phyloP scores from a whole-genome alignment of 2,113 vertebrate species.

The Benitochromis conjunctus region DNA sequence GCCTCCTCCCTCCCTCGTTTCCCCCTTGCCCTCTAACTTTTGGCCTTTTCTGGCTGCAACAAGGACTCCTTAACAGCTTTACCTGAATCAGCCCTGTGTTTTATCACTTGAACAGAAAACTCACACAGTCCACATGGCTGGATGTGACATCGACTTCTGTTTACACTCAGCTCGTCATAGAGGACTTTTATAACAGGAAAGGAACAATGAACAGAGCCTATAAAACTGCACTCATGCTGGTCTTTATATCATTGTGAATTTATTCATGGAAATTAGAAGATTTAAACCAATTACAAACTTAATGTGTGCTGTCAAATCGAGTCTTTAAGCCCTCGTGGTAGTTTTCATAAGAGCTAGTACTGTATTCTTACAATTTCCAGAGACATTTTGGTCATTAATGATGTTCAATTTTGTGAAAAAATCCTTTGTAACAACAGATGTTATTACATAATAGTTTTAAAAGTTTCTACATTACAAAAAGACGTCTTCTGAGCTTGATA shows the following conservation, averaged over 20 bases:
- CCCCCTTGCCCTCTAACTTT: background rate
- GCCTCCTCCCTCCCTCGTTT: background rate
- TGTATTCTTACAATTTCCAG: background rate
- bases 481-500: background rate
- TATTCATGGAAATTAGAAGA: background rate
- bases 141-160: conserved; percentile 6
- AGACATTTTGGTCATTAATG: background rate
- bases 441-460: no score
- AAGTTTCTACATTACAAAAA: no score
- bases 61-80: conserved; percentile 43
- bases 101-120: conserved; percentile 23
- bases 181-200: conserved; percentile 9
- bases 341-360: background rate
- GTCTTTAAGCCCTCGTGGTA: background rate
- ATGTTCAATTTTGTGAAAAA: background rate
- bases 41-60: conserved; percentile 27
- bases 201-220: conserved; percentile 17
- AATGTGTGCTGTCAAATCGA: background rate
- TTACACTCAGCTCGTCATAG: conserved; percentile 14
- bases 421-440: no score
- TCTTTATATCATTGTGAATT: background rate
- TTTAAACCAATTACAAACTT: background rate
- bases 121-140: conserved; percentile 9
- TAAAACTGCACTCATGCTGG: background rate
- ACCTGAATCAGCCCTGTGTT: conserved; percentile 60